A percentile compares a stretch with the other conserved stretches of the same genome.
Evolutionary conservation across 2,113 vertebrate species (phyloP).

Genomic region (Festucalex cinctus): DNA sequence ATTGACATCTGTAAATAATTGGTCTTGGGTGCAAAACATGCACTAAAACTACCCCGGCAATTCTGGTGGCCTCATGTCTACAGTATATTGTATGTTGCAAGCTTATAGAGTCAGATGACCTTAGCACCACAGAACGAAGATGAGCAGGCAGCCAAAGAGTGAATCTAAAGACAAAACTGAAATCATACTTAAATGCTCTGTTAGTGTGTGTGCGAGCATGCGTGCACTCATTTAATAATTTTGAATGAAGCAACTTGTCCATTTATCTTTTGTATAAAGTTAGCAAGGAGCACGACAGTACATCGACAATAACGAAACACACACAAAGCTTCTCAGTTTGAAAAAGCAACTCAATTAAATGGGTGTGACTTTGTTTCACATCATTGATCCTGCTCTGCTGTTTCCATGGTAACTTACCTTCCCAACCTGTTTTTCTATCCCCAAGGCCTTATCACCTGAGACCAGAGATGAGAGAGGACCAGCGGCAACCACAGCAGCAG

Average conservation of each 20-base stretch:
- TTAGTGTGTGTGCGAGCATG: too few relatives aligned
- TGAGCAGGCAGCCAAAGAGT: too few relatives aligned
- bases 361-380: not conserved
- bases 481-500: not conserved
- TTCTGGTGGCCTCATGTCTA: not conserved
- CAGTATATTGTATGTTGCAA: not conserved
- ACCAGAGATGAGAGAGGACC: constrained; percentile 11
- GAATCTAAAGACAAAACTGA: not conserved
- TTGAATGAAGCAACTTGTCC: not conserved
- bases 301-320: not conserved
- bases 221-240: not conserved
- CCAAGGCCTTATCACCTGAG: constrained; percentile 58
- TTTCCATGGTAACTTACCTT: constrained; percentile 68
- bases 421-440: constrained; percentile 57
- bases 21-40: not conserved
- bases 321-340: constrained; percentile 3
- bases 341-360: constrained; percentile 12
- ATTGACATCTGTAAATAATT: too few relatives aligned
- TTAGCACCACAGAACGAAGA: too few relatives aligned
- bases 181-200: not conserved
- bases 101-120: too few relatives aligned
- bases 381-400: constrained; percentile 37
- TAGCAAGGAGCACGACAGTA: not conserved
- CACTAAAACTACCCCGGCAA: not conserved
- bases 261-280: not conserved